A percentile compares a stretch with the other conserved stretches of the same genome.
Conservation (phyloP, 2,888 invertebrate genomes). For the Lepidochrysops patricia region DNA sequence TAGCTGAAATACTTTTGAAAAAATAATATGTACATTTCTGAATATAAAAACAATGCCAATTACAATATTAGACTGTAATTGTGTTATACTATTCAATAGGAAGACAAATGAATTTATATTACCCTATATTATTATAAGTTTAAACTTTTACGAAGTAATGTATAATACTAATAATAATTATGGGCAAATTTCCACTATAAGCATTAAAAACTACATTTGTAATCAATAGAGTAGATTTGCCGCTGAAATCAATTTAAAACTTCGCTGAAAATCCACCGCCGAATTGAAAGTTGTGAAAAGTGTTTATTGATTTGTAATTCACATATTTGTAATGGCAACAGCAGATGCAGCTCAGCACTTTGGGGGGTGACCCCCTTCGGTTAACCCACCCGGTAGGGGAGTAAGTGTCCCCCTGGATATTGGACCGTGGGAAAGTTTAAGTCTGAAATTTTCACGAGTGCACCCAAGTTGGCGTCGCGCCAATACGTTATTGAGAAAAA, state of each 20-base stretch:
- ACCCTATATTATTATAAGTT: no score
- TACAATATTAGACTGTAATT: no score
- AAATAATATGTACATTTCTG: no score
- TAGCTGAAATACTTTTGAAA: no score
- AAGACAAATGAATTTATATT: no score
- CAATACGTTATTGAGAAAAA: slow-evolving; percentile 27
- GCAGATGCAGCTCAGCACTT: slow-evolving; percentile 14
- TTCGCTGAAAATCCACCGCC: background rate
- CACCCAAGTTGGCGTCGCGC: slow-evolving; percentile 29
- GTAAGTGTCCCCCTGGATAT: slow-evolving; percentile 6
- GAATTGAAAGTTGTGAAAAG: background rate
- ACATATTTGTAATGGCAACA: slow-evolving; percentile 14
- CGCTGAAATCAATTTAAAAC: background rate
- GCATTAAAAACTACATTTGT: no score
- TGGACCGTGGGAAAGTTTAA: slow-evolving; percentile 17
- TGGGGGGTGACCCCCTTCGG: background rate
- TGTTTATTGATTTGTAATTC: slow-evolving; percentile 14
- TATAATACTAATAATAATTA: no score
- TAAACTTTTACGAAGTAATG: no score
- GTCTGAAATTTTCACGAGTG: slow-evolving; percentile 25
- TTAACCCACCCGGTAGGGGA: background rate
- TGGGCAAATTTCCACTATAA: no score
- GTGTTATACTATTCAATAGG: no score
- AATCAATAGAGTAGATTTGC: background rate
- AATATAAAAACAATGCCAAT: no score